Percentiles rank a stretch among this genome's conserved stretches.
Evolutionary conservation across 2,113 vertebrate species (phyloP).

Genomic region (Neogale vison): DNA sequence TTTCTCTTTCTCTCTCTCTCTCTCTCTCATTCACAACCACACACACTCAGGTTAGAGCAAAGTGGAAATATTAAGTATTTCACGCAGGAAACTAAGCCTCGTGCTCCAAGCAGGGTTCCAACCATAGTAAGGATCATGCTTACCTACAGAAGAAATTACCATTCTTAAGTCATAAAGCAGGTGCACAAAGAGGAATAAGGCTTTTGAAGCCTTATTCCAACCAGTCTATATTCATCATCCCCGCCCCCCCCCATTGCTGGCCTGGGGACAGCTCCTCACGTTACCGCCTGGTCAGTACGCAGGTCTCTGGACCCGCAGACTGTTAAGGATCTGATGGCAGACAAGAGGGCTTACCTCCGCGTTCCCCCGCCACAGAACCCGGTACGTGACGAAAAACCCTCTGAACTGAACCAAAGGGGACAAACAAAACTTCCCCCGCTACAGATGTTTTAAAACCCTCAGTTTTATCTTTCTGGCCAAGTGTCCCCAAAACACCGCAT

Average conservation of each 20-base stretch:
- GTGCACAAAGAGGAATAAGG: background rate
- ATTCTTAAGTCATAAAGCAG: background rate
- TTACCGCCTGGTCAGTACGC: accelerated
- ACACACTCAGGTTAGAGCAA: background rate
- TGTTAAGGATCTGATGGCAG: background rate
- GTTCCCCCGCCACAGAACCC: background rate
- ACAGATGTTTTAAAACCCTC: background rate
- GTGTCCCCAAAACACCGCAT: background rate
- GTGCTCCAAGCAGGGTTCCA: background rate
- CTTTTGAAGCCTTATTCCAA: background rate
- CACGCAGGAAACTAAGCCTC: background rate
- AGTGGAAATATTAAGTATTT: background rate
- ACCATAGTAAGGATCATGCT: background rate
- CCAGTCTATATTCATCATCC: accelerated
- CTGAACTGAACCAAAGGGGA: background rate
- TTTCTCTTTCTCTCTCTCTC: background rate
- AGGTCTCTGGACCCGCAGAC: background rate
- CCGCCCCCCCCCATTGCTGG: background rate
- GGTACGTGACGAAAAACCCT: background rate
- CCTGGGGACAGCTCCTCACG: background rate
- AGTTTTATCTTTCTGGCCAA: background rate
- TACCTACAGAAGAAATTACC: background rate
- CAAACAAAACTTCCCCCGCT: background rate
- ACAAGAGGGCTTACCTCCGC: background rate
- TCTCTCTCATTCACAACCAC: background rate